Evolutionary conservation across 2,113 vertebrate species (phyloP), one percentile per base, ranked within the genome.

Genomic region (Deroptyus accipitrinus): DNA sequence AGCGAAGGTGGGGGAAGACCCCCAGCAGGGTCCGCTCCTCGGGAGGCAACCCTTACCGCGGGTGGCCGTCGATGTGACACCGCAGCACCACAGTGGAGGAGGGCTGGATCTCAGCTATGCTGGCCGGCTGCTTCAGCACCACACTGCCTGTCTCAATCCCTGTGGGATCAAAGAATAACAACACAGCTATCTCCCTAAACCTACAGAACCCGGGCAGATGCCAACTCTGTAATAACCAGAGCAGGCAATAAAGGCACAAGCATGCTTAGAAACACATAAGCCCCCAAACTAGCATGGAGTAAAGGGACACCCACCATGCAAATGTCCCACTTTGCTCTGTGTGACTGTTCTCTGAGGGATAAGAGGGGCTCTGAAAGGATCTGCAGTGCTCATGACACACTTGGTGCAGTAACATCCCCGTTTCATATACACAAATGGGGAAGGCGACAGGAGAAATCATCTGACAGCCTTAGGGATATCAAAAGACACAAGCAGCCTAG

Each of bases 21-120:
- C 69, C 16, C 31, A 27, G 61, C 73, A 63, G 77, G 80, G 83
- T 83, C 94, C 46, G 1, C 66, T 95, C 91, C 81, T 76, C 4
- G 1, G 86, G 52, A 87, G 78, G 70, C 77, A 75, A 72, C 85
- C 76, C 99, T 99, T 98, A 99, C 99, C 99, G 98, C 13, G 99
- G 99, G 96, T 99, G 99, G 90, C 99, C 99, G 2, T 99, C 99
- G 24, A 99, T 99, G 88, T 99, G 98, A 93, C 99, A 99, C 49
- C 98, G 98, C 84, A 99, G 95, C 0, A 97, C 98, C 96, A 99
- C 98, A 28, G 97, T 97, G 11, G 98, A 97, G 67, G 98, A 99
- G 51, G 98, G 99, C 97, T 99, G 98, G 92, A 99, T 99, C 83
- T 99, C 99, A 8, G 97, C 97, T 92, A 98, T 63, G 13, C 97